These are phyloP conservation scores for Noctua janthe DNA, from an alignment of 2,888 invertebrate genomes.

Conservation along the genomic window DNA sequence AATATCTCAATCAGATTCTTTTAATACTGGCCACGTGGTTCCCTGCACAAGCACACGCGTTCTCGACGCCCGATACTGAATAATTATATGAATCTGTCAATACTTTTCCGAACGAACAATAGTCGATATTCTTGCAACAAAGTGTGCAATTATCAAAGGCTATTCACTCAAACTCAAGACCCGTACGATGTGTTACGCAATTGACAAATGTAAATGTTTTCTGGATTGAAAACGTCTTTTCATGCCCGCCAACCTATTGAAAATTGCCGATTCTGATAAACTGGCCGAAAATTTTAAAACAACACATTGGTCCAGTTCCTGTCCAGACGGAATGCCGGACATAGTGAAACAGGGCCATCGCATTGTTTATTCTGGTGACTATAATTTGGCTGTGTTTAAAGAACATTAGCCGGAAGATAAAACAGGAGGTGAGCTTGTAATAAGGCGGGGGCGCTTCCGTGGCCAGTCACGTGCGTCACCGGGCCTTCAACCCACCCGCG, in stretches of 20 bases:
- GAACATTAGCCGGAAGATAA: slow-evolving; percentile 37
- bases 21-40: slow-evolving; percentile 81
- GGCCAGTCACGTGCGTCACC: slow-evolving; percentile 74
- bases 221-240: neutral
- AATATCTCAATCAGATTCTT: slow-evolving; percentile 81
- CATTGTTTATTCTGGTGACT: slow-evolving; percentile 20
- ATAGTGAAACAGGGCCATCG: neutral
- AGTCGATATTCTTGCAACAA: slow-evolving; percentile 27
- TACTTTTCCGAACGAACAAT: slow-evolving; percentile 40
- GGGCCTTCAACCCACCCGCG: slow-evolving; percentile 77
- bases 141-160: slow-evolving; percentile 36
- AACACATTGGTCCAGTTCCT: slow-evolving; percentile 2
- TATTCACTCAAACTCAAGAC: slow-evolving; percentile 17
- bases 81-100: slow-evolving; percentile 35
- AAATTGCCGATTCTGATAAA: neutral
- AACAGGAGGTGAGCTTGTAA: slow-evolving; percentile 51
- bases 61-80: slow-evolving; percentile 36
- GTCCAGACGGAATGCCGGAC: neutral
- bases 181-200: slow-evolving; percentile 19
- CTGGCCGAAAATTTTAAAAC: neutral
- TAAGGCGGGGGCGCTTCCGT: slow-evolving; percentile 71
- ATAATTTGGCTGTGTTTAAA: slow-evolving; percentile 14
- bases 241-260: neutral
- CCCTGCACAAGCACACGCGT: slow-evolving; percentile 55
- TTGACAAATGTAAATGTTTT: slow-evolving; percentile 6